These are phyloP conservation scores for Styela plicata DNA, from an alignment of 23 tunicate genomes.

Conservation along the genomic window DNA sequence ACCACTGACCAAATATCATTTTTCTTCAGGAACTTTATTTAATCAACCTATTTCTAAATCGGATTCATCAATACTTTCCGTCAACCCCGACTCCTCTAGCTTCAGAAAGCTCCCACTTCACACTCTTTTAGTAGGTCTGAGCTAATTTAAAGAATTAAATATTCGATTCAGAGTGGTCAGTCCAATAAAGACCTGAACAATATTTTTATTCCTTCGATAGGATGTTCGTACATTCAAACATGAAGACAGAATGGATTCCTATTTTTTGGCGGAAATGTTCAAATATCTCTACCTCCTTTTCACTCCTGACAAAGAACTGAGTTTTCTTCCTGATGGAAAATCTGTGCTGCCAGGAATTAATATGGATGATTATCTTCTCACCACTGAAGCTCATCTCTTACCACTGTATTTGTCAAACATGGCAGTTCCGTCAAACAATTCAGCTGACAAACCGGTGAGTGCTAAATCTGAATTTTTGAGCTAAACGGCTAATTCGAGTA, in stretches of 20 bases:
- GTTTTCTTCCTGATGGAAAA: background rate
- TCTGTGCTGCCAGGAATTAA: constrained; percentile 38
- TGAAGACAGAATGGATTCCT: constrained; percentile 98
- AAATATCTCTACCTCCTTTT: constrained; percentile 92
- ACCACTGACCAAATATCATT: too few species aligned
- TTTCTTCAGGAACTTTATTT: too few species aligned
- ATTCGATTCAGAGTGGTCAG: too few species aligned
- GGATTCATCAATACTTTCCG: too few species aligned
- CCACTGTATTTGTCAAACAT: constrained; percentile 64
- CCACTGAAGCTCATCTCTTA: constrained; percentile 96
- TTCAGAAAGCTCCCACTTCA: too few species aligned
- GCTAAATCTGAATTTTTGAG: background rate
- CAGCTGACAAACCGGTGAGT: background rate
- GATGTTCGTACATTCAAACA: constrained; percentile 86
- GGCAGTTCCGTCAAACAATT: background rate
- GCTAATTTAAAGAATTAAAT: too few species aligned
- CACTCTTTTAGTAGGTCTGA: too few species aligned
- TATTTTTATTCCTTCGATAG: constrained; percentile 21
- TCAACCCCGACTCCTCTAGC: too few species aligned
- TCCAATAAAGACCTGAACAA: too few species aligned
- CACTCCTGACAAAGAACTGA: constrained; percentile 34
- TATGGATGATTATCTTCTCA: constrained; percentile 77
- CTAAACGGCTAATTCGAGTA: too few species aligned
- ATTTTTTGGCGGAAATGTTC: constrained; percentile 98
- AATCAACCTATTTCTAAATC: too few species aligned